A percentile compares a stretch with the other conserved stretches of the same genome.
These are phyloP conservation scores for Notodonta dromedarius DNA, from an alignment of 2,888 invertebrate species.

Conservation along the genomic window DNA sequence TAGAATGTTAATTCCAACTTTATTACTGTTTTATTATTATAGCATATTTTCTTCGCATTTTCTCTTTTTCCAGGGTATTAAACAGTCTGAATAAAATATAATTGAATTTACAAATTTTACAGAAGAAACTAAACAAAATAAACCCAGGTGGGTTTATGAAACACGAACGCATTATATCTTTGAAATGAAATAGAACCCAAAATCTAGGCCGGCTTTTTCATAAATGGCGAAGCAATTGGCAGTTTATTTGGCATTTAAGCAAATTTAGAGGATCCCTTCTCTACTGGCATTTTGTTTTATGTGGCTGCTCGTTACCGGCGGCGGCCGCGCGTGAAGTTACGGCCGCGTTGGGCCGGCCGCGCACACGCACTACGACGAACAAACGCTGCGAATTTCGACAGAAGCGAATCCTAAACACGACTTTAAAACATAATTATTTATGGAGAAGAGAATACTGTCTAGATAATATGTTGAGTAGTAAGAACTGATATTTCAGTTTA, in stretches of 20 bases:
- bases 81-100: not conserved
- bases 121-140: constrained; percentile 11
- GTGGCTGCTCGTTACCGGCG: constrained; percentile 80
- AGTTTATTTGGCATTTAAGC: constrained; percentile 83
- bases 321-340: constrained; percentile 83
- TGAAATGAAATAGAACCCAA: constrained; percentile 37
- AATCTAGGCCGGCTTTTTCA: constrained; percentile 63
- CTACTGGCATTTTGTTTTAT: constrained; percentile 83
- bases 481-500: too few species aligned
- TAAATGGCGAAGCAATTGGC: constrained; percentile 80
- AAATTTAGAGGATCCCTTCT: constrained; percentile 78
- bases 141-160: constrained; percentile 30
- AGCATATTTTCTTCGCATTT: not conserved
- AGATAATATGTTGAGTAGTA: too few species aligned
- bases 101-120: not conserved
- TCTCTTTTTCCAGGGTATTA: not conserved
- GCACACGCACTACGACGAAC: constrained; percentile 39
- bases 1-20: not conserved
- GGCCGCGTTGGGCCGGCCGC: constrained; percentile 69
- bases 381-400: constrained; percentile 22
- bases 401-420: too few species aligned
- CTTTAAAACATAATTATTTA: too few species aligned
- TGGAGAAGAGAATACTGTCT: too few species aligned
- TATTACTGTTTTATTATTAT: not conserved
- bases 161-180: constrained; percentile 26